phyloP scores from a whole-genome alignment of 2,888 invertebrate genomes.

The Isotomurus palustris region DNA sequence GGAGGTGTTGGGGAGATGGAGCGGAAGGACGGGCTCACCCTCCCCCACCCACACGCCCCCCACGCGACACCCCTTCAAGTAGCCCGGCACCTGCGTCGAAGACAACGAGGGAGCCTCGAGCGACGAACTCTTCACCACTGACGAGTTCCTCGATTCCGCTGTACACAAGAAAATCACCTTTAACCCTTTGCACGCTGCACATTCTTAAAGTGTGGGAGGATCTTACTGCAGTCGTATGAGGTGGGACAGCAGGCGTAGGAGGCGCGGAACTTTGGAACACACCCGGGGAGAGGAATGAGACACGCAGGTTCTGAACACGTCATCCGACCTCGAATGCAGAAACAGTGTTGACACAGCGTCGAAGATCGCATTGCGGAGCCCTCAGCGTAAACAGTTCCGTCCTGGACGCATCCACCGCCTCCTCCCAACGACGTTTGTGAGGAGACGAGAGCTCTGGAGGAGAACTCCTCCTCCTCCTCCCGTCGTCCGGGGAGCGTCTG shows the following conservation, averaged over 20 bases:
- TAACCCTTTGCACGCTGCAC: background rate
- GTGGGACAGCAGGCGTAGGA: slow-evolving; percentile 73
- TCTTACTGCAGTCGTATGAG: slow-evolving; percentile 65
- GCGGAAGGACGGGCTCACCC: slow-evolving; percentile 62
- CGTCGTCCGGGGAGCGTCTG: slow-evolving; percentile 28
- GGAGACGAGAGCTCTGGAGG: no score
- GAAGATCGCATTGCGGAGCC: slow-evolving; percentile 78
- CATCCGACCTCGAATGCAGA: slow-evolving; percentile 68
- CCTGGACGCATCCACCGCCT: slow-evolving; percentile 60
- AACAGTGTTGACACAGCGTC: slow-evolving; percentile 79
- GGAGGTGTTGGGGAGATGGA: slow-evolving; percentile 16
- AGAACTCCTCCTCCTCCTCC: no score
- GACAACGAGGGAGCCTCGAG: no score
- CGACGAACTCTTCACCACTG: no score
- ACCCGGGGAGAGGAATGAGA: slow-evolving; percentile 68
- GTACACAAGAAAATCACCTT: background rate
- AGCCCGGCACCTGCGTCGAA: slow-evolving; percentile 41
- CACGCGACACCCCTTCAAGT: slow-evolving; percentile 61
- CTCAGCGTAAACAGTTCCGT: slow-evolving; percentile 68
- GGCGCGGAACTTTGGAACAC: slow-evolving; percentile 60
- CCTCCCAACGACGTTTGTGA: no score
- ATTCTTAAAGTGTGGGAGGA: background rate
- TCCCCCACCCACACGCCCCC: slow-evolving; percentile 61
- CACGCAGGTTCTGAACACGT: slow-evolving; percentile 77
- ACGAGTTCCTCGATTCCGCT: background rate